Percentiles rank a stretch among this genome's conserved stretches.
These are phyloP conservation scores for Netelia melanura DNA, from an alignment of 2,888 invertebrate genomes.

Conservation along the genomic window DNA sequence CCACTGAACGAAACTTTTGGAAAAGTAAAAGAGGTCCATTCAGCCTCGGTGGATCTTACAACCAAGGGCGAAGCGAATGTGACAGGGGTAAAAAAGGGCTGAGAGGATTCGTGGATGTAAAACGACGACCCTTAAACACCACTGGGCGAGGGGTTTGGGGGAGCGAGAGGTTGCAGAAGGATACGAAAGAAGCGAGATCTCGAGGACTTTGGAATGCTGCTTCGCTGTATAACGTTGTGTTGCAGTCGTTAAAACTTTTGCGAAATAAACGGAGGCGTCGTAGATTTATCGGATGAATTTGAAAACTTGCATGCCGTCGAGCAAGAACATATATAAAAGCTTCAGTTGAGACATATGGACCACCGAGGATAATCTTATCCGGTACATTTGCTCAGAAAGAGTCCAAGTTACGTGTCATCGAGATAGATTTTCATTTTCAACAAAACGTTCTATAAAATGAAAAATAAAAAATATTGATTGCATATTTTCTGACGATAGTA, in stretches of 20 bases:
- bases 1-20: slow-evolving; percentile 36
- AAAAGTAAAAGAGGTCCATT: slow-evolving; percentile 31
- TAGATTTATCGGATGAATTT: slow-evolving; percentile 58
- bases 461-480: no score
- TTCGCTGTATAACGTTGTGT: slow-evolving; percentile 38
- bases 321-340: background rate
- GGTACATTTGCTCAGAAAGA: no score
- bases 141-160: background rate
- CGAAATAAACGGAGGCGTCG: slow-evolving; percentile 53
- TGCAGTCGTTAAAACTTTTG: slow-evolving; percentile 61
- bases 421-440: no score
- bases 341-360: no score
- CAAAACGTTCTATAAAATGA: no score
- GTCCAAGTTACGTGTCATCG: no score
- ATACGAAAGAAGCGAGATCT: background rate
- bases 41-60: slow-evolving; percentile 35
- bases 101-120: slow-evolving; percentile 54
- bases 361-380: no score
- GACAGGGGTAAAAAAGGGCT: background rate
- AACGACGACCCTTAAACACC: slow-evolving; percentile 39
- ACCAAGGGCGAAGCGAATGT: background rate
- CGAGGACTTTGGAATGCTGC: slow-evolving; percentile 28
- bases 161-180: slow-evolving; percentile 1
- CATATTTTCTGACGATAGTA: no score
- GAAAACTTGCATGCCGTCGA: slow-evolving; percentile 26